These are phyloP conservation scores for Hoplostethus mediterraneus DNA, from an alignment of 2,797 vertebrate genomes.

Conservation along the genomic window DNA sequence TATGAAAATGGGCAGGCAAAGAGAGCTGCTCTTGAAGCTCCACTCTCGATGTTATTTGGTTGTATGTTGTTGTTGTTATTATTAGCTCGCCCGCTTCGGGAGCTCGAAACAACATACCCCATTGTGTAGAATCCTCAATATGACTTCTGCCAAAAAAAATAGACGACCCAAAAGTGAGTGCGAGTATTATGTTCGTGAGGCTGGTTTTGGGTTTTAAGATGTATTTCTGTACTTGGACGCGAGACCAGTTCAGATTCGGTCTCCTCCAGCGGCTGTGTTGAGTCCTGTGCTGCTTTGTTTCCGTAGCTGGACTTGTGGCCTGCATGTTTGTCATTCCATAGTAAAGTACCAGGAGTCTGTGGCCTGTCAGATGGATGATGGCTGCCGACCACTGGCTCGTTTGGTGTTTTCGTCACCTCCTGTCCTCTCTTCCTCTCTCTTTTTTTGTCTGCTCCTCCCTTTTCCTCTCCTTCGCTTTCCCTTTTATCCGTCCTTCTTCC, in stretches of 20 bases:
- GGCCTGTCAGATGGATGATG: conserved; percentile 61
- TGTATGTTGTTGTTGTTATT: too few species aligned
- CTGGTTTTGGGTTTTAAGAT: background rate
- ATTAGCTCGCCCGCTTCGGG: too few species aligned
- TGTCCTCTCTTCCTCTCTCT: conserved; percentile 33
- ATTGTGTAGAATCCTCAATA: too few species aligned
- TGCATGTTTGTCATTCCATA: conserved; percentile 78
- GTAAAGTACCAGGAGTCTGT: conserved; percentile 71
- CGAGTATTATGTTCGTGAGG: background rate
- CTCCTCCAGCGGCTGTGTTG: conserved; percentile 27
- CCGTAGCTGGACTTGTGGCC: conserved; percentile 61
- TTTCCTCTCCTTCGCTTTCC: background rate
- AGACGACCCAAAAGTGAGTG: background rate
- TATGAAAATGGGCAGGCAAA: background rate
- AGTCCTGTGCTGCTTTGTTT: conserved; percentile 35
- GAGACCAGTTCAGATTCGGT: conserved; percentile 8
- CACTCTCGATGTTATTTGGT: too few species aligned
- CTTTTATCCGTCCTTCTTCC: background rate
- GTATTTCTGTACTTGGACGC: conserved; percentile 1
- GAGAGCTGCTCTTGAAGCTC: too few species aligned
- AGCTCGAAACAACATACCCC: too few species aligned
- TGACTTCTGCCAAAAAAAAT: too few species aligned
- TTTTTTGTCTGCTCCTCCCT: conserved; percentile 7
- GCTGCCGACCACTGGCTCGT: conserved; percentile 59
- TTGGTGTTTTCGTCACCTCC: conserved; percentile 58